A percentile compares a stretch with the other conserved stretches of the same genome.
These are phyloP conservation scores for Synanthedon formicaeformis DNA, from an alignment of 2,888 invertebrate genomes.

Conservation along the genomic window DNA sequence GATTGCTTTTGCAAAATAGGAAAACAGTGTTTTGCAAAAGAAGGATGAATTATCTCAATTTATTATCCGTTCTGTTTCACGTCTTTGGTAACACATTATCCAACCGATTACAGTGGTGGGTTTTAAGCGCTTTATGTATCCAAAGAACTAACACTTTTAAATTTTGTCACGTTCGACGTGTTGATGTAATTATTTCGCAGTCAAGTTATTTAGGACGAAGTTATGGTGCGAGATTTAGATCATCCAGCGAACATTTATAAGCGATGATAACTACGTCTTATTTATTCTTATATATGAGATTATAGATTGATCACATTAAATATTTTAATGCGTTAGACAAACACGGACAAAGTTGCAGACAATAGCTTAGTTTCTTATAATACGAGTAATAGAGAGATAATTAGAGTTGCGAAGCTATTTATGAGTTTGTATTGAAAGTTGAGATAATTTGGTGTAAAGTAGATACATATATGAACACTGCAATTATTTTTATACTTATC, in stretches of 20 bases:
- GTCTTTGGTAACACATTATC: conserved; percentile 12
- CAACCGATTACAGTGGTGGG: conserved; percentile 2
- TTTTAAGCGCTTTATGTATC: background rate
- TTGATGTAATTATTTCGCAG: conserved; percentile 10
- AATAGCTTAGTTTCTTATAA: too few species aligned
- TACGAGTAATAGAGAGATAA: too few species aligned
- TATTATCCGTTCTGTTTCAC: conserved; percentile 13
- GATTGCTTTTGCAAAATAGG: conserved; percentile 4
- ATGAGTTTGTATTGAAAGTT: too few species aligned
- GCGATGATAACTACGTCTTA: background rate
- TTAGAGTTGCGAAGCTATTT: too few species aligned
- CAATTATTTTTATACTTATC: too few species aligned
- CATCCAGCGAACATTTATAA: conserved; percentile 6
- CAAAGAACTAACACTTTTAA: background rate
- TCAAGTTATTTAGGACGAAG: conserved; percentile 16
- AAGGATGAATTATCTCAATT: conserved; percentile 6
- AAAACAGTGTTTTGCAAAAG: conserved; percentile 4
- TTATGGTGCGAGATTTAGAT: conserved; percentile 8
- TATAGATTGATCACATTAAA: too few species aligned
- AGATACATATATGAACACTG: too few species aligned
- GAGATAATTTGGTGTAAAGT: too few species aligned
- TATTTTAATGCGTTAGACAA: too few species aligned
- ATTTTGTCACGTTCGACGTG: background rate
- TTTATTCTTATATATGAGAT: too few species aligned
- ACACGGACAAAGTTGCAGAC: too few species aligned